Evolutionary conservation across 2,888 invertebrate species (phyloP).

Genomic region (Isoperla grammatica): DNA sequence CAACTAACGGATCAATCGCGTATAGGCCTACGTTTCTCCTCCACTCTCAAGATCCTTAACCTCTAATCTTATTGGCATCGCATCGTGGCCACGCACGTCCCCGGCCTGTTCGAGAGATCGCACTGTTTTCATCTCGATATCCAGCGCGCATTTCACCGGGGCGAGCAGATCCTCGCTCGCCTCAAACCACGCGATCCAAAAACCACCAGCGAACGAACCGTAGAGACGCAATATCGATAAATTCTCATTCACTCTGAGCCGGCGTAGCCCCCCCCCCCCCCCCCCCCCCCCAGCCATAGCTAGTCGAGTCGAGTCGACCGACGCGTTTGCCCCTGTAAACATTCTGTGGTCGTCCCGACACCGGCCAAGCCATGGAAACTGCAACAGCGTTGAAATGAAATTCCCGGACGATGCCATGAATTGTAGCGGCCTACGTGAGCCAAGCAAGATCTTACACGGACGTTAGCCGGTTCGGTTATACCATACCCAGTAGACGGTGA

Average conservation of each 20-base stretch:
- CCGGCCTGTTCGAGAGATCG: too few relatives aligned
- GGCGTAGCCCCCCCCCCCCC: not conserved
- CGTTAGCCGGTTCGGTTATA: too few relatives aligned
- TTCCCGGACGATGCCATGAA: not conserved
- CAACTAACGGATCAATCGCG: too few relatives aligned
- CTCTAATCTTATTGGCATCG: not conserved
- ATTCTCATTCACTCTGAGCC: constrained; percentile 22
- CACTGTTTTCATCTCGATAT: not conserved
- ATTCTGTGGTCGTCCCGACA: constrained; percentile 8
- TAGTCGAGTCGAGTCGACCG: not conserved
- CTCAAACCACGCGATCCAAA: constrained; percentile 11
- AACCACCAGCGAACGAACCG: constrained; percentile 12
- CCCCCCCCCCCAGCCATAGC: too few relatives aligned
- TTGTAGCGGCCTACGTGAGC: too few relatives aligned
- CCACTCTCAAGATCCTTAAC: not conserved
- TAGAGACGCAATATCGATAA: constrained; percentile 23
- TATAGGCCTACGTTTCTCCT: too few relatives aligned
- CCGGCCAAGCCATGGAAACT: not conserved
- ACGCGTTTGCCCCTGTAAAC: constrained; percentile 4
- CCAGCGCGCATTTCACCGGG: not conserved
- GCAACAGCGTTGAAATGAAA: constrained; percentile 1
- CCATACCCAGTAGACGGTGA: too few relatives aligned
- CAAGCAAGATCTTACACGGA: too few relatives aligned
- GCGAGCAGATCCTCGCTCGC: too few relatives aligned
- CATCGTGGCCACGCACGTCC: not conserved